phyloP scores from a whole-genome alignment of 2,113 vertebrate species.

The Todiramphus saurophagus region DNA sequence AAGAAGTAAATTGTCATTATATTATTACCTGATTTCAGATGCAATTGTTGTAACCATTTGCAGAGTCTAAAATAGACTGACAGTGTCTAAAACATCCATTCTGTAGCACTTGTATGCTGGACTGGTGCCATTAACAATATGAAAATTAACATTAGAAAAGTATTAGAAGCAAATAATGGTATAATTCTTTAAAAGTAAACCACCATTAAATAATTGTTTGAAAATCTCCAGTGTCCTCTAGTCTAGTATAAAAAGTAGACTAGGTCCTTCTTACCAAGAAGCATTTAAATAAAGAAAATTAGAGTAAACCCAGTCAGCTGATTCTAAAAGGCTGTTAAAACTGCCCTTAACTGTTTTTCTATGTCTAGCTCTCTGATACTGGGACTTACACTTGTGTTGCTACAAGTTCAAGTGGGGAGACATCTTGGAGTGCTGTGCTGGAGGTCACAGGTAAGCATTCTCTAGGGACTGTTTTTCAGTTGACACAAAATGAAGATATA shows the following conservation, averaged over 20 bases:
- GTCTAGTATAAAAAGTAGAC: neutral
- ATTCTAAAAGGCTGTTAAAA: neutral
- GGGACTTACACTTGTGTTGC: conserved; percentile 98
- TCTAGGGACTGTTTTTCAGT: neutral
- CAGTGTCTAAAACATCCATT: neutral
- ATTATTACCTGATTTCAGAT: neutral
- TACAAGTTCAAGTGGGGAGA: conserved; percentile 96
- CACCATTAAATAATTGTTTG: conserved; percentile 17
- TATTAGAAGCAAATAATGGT: neutral
- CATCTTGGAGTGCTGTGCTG: conserved; percentile 95
- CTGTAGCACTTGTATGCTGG: neutral
- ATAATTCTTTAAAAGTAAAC: neutral
- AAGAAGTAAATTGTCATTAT: neutral
- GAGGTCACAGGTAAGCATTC: conserved; percentile 87
- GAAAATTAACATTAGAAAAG: neutral
- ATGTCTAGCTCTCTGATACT: conserved; percentile 85
- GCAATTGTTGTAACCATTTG: neutral
- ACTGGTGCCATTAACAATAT: neutral
- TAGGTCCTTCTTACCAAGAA: neutral
- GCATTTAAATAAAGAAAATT: neutral
- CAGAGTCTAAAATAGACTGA: neutral
- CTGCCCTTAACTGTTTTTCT: neutral
- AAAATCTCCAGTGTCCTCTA: neutral
- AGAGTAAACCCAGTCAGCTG: neutral
- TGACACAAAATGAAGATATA: neutral